phyloP scores from a whole-genome alignment of 2,797 vertebrate species.

The Margarornis squamiger region DNA sequence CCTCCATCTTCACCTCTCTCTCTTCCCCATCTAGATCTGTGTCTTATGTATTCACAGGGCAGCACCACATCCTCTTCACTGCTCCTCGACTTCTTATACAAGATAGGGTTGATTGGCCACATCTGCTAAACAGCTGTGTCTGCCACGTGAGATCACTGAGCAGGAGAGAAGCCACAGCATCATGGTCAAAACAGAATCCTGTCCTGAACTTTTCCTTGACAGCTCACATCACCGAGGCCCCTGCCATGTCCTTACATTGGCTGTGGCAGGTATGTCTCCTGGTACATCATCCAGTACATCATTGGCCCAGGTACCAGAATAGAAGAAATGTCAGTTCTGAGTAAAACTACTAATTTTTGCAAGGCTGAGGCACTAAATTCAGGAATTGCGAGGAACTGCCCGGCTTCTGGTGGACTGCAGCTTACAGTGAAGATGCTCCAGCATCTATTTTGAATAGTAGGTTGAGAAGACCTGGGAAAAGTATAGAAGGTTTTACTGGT shows the following conservation, averaged over 20 bases:
- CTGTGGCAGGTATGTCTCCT: neutral
- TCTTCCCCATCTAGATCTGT: neutral
- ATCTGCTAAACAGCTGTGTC: constrained; percentile 20
- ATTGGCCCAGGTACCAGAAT: neutral
- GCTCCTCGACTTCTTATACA: neutral
- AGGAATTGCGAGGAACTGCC: neutral
- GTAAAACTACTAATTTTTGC: neutral
- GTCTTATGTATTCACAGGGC: neutral
- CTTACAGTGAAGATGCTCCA: neutral
- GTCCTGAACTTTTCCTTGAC: neutral
- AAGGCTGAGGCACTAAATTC: neutral
- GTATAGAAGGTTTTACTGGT: neutral
- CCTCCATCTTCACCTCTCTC: neutral
- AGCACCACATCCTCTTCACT: neutral
- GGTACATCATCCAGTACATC: neutral
- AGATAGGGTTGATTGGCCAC: neutral
- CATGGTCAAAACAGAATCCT: neutral
- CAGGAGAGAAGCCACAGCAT: neutral
- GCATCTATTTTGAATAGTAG: neutral
- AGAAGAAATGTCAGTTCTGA: neutral
- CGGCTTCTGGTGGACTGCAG: neutral
- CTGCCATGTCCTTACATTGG: neutral
- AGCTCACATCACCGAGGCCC: fast-evolving
- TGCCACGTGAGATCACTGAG: neutral
- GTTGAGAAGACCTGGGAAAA: neutral